Conservation (phyloP, 30 jellyfish, hydroid and myxozoan species). For the Aurelia sp. region DNA sequence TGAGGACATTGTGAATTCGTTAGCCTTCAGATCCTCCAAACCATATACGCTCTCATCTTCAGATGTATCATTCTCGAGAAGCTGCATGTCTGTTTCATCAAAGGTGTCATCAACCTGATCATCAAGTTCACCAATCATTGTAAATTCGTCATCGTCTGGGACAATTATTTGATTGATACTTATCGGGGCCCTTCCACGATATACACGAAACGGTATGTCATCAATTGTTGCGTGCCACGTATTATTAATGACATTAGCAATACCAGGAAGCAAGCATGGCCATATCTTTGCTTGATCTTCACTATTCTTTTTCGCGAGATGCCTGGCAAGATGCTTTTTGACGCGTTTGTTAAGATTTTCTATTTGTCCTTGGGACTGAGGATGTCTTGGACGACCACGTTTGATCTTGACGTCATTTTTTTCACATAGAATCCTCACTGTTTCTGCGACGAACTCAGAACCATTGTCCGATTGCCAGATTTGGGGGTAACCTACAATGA, state of each 20-base stretch:
- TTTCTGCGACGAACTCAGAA: too few relatives aligned
- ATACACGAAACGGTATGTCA: conserved; percentile 26
- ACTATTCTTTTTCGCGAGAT: too few relatives aligned
- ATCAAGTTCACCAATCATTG: not conserved
- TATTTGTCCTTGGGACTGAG: too few relatives aligned
- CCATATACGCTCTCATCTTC: not conserved
- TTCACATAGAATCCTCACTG: too few relatives aligned
- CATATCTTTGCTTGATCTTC: too few relatives aligned
- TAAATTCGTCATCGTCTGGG: conserved; percentile 13
- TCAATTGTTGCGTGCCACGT: conserved; percentile 15
- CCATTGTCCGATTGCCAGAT: too few relatives aligned
- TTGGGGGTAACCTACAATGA: too few relatives aligned
- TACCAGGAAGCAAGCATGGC: too few relatives aligned
- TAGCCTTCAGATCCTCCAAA: not conserved
- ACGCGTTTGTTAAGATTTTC: too few relatives aligned
- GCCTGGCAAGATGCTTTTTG: too few relatives aligned
- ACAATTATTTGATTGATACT: not conserved
- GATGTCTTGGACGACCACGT: too few relatives aligned
- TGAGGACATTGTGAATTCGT: not conserved
- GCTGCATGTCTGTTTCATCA: not conserved
- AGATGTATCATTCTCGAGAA: not conserved
- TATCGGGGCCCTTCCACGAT: not conserved
- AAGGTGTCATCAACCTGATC: not conserved
- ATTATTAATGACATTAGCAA: conserved; percentile 5
- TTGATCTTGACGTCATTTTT: too few relatives aligned